Percentiles rank a stretch among this genome's conserved stretches.
Evolutionary conservation across 2,797 vertebrate genomes (phyloP).

Genomic region (Poeciliopsis infans): DNA sequence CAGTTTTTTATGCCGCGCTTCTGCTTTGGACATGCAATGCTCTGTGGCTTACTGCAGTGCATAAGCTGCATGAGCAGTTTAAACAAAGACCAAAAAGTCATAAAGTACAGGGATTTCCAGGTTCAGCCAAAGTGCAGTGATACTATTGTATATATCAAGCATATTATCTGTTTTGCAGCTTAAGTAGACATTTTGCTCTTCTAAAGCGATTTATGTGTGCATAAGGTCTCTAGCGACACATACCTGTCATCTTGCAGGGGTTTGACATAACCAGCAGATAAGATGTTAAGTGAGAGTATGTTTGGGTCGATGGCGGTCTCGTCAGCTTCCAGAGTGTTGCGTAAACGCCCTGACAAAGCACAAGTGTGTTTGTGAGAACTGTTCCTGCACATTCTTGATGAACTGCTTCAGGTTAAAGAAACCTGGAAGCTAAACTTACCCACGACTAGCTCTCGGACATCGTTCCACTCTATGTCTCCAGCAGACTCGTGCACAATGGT

Average conservation of each 20-base stretch:
- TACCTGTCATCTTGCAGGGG: conserved; percentile 94
- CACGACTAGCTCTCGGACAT: conserved; percentile 95
- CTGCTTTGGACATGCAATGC: conserved; percentile 47
- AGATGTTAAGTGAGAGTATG: conserved; percentile 96
- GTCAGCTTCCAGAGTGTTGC: conserved; percentile 92
- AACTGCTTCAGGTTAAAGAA: neutral
- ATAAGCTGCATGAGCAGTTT: conserved; percentile 26
- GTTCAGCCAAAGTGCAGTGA: conserved; percentile 17
- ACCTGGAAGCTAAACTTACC: conserved; percentile 80
- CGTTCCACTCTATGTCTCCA: conserved; percentile 92
- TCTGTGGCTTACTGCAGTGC: conserved; percentile 31
- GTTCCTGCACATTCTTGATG: neutral
- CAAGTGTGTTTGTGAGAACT: conserved; percentile 11
- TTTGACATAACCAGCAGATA: conserved; percentile 88
- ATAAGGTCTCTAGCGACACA: conserved; percentile 39
- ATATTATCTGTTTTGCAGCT: neutral
- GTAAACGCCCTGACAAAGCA: conserved; percentile 86
- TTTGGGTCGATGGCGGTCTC: conserved; percentile 95
- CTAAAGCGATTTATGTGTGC: neutral
- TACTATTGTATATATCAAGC: neutral
- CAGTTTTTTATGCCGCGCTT: neutral
- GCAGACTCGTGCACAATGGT: conserved; percentile 95
- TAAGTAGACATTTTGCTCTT: neutral
- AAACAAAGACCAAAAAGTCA: neutral
- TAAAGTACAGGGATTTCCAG: conserved; percentile 21